Percentiles rank a stretch among this genome's conserved stretches.
Conservation (phyloP, 2,888 invertebrate species). For the Mythimna pallens region DNA sequence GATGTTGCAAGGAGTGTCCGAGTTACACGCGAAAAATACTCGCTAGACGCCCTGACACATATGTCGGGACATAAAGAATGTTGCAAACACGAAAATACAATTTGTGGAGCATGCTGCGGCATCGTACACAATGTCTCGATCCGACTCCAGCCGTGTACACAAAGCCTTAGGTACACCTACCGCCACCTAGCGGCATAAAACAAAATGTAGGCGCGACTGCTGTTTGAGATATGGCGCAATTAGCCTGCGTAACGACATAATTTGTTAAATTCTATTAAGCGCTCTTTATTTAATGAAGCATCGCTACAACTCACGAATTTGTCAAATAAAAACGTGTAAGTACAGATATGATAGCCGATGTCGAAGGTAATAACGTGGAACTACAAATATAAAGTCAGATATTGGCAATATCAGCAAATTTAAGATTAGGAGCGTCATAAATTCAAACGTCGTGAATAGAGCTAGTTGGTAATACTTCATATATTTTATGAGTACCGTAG, state of each 20-base stretch:
- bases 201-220: conserved; percentile 34
- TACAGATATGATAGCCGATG: conserved; percentile 2
- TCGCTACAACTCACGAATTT: conserved; percentile 44
- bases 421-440: conserved; percentile 65
- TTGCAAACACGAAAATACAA: conserved; percentile 55
- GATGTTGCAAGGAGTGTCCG: conserved; percentile 40
- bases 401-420: conserved; percentile 66
- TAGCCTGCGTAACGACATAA: conserved; percentile 62
- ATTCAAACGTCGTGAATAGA: conserved; percentile 66
- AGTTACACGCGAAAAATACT: conserved; percentile 50
- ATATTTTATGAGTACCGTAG: conserved; percentile 69
- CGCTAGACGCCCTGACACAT: conserved; percentile 36
- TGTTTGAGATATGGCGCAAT: conserved; percentile 60
- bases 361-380: conserved; percentile 37
- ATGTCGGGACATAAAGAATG: conserved; percentile 52
- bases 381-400: conserved; percentile 56
- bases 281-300: conserved; percentile 58
- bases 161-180: conserved; percentile 33
- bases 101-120: conserved; percentile 49
- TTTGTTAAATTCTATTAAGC: conserved; percentile 63
- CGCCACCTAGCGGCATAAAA: conserved; percentile 57
- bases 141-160: conserved; percentile 23
- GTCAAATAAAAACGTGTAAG: conserved; percentile 43
- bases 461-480: conserved; percentile 67
- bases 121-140: conserved; percentile 51